Conservation (phyloP, 2,888 invertebrate genomes). For the Psylliodes chrysocephalus region DNA sequence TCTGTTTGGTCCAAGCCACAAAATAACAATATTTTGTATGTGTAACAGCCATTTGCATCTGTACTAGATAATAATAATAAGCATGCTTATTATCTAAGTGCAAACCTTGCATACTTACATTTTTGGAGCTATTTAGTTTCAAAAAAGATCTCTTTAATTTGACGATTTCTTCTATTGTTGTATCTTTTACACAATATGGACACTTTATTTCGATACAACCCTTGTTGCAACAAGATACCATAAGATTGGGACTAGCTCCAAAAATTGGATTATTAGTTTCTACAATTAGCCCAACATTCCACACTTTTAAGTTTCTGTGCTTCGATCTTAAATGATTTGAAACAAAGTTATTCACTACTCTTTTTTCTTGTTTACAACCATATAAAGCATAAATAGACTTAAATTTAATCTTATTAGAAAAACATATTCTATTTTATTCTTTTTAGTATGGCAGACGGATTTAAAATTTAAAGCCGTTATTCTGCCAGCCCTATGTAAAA, state of each 20-base stretch:
- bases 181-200: conserved; percentile 17
- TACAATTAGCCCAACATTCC: no score
- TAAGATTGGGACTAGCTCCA: conserved; percentile 17
- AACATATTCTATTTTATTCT: conserved; percentile 20
- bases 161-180: background rate
- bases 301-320: no score
- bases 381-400: conserved; percentile 14
- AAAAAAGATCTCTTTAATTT: background rate
- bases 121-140: no score
- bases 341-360: conserved; percentile 14
- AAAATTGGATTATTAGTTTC: conserved; percentile 1
- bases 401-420: background rate
- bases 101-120: conserved; percentile 1
- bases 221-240: conserved; percentile 25
- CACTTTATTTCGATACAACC: no score
- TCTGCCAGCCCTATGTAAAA: conserved; percentile 32
- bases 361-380: conserved; percentile 22
- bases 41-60: conserved; percentile 8
- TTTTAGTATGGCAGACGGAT: conserved; percentile 4
- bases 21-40: conserved; percentile 38
- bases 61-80: no score
- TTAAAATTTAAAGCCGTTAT: conserved; percentile 30
- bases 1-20: conserved; percentile 34
- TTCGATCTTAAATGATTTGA: conserved; percentile 4
- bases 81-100: no score